Percentiles rank a stretch among this genome's conserved stretches.
phyloP scores from a whole-genome alignment of 2,113 vertebrate genomes.

The Passer domesticus region DNA sequence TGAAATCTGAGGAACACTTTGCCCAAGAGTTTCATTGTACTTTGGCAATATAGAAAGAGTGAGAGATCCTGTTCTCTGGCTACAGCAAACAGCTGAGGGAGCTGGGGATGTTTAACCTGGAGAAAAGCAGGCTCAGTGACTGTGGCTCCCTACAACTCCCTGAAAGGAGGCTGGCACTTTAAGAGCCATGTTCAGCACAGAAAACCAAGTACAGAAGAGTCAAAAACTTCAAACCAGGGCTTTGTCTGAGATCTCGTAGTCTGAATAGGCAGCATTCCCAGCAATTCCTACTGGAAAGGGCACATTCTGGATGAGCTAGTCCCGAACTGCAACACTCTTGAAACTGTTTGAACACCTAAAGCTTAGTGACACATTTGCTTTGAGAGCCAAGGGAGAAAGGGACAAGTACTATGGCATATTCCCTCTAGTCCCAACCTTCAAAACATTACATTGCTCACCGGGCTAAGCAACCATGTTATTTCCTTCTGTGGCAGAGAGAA shows the following conservation, averaged over 20 bases:
- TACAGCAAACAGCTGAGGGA: neutral
- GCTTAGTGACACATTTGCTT: neutral
- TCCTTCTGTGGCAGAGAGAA: neutral
- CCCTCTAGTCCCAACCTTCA: neutral
- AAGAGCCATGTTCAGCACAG: neutral
- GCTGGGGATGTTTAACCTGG: neutral
- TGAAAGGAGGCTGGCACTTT: neutral
- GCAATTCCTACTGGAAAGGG: neutral
- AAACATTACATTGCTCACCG: neutral
- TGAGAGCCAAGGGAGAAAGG: neutral
- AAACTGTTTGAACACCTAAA: neutral
- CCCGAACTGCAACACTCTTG: neutral
- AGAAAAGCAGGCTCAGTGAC: neutral
- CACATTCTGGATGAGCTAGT: accelerated
- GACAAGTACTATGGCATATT: neutral
- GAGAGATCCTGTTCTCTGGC: neutral
- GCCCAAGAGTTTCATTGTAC: neutral
- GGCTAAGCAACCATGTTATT: neutral
- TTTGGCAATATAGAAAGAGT: neutral
- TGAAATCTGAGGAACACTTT: neutral
- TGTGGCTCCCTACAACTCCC: neutral
- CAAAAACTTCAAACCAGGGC: neutral
- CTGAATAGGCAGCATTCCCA: neutral
- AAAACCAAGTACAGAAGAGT: neutral
- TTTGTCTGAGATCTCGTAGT: neutral